Evolutionary conservation across 2,888 invertebrate species (phyloP).

Genomic region (Melanostoma scalare): DNA sequence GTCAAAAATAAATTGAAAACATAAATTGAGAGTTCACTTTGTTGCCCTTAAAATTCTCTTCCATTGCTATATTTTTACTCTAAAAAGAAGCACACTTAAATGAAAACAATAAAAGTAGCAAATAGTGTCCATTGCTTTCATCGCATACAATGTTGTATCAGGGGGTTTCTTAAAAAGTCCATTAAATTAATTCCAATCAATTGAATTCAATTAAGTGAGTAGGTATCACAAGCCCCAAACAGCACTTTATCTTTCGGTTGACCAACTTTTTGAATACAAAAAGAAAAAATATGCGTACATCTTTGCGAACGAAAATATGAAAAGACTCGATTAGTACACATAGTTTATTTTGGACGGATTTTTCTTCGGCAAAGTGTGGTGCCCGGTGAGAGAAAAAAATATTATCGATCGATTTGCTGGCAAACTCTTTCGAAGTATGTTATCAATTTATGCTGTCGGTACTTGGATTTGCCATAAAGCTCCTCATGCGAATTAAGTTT

Average conservation of each 20-base stretch:
- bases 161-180: slow-evolving; percentile 30
- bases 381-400: no score
- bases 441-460: no score
- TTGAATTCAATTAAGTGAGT: slow-evolving; percentile 56
- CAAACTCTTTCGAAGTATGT: no score
- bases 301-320: neutral
- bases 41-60: neutral
- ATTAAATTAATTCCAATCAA: slow-evolving; percentile 65
- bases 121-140: neutral
- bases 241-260: slow-evolving; percentile 36
- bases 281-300: neutral
- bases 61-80: neutral
- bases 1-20: neutral
- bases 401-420: no score
- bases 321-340: neutral
- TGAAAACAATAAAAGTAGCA: slow-evolving; percentile 12
- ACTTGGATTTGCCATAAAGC: no score
- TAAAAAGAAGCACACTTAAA: neutral
- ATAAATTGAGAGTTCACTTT: neutral
- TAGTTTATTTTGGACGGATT: no score
- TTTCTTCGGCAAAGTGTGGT: no score
- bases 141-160: neutral
- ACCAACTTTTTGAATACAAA: slow-evolving; percentile 11
- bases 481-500: no score
- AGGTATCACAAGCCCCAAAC: slow-evolving; percentile 22